phyloP scores from a whole-genome alignment of 2,797 vertebrate genomes.

The Simalia tracyae region DNA sequence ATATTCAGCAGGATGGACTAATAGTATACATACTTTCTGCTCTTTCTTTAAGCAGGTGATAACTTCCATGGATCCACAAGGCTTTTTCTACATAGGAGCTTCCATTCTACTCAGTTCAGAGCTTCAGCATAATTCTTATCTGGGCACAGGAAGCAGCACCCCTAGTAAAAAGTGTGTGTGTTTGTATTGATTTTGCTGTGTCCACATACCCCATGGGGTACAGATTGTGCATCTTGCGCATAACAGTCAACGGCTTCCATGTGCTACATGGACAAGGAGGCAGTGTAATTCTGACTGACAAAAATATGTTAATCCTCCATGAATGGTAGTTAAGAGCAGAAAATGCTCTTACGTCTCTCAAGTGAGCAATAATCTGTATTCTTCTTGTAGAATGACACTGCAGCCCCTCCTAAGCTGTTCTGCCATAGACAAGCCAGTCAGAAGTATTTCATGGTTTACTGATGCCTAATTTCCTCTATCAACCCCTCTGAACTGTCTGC shows the following conservation, averaged over 20 bases:
- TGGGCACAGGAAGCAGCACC: not conserved
- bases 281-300: not conserved
- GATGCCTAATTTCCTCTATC: conserved; percentile 38
- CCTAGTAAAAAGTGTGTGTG: not conserved
- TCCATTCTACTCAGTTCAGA: not conserved
- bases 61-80: too few relatives aligned
- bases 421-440: not conserved
- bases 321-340: not conserved
- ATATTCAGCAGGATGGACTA: not conserved
- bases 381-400: not conserved
- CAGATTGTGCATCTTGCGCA: not conserved
- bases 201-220: not conserved
- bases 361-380: conserved; percentile 10
- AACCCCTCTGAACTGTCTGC: not conserved
- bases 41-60: not conserved
- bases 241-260: not conserved
- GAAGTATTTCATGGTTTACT: conserved; percentile 18
- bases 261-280: not conserved
- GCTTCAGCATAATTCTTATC: not conserved
- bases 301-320: not conserved
- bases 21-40: not conserved
- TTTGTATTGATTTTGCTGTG: not conserved
- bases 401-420: not conserved
- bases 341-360: conserved; percentile 17
- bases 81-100: not conserved